Percentiles rank a stretch among this genome's conserved stretches.
Conservation (phyloP, 2,797 vertebrate species). For the Varecia variegata region DNA sequence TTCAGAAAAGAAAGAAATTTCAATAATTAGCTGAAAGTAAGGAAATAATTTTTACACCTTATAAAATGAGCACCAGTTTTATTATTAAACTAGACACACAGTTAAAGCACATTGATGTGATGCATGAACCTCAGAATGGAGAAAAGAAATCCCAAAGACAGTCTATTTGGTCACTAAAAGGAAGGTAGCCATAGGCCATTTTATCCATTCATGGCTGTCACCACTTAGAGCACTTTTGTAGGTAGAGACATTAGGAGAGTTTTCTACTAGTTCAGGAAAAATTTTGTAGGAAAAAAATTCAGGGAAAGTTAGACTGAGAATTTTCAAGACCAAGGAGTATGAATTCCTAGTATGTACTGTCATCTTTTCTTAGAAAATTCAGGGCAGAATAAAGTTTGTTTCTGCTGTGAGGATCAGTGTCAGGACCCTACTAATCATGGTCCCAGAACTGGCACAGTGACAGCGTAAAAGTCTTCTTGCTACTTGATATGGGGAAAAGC, state of each 20-base stretch:
- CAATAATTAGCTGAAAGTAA: not conserved
- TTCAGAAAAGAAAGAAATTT: not conserved
- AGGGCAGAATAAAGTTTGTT: not conserved
- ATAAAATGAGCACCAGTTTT: conserved; percentile 29
- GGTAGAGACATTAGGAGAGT: not conserved
- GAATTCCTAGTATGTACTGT: not conserved
- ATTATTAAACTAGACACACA: not conserved
- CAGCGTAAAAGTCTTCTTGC: not conserved
- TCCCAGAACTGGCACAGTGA: not conserved
- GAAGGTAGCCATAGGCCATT: not conserved
- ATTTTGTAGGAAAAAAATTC: not conserved
- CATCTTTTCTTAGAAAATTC: not conserved
- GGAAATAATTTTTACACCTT: not conserved
- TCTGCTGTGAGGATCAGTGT: not conserved
- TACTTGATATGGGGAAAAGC: not conserved
- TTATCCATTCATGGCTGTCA: not conserved
- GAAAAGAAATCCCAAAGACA: not conserved
- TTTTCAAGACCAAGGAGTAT: not conserved
- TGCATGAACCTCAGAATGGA: not conserved
- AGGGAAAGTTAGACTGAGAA: not conserved
- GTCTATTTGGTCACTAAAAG: not conserved
- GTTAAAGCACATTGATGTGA: not conserved
- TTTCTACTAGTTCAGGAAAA: not conserved
- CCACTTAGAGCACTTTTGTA: not conserved
- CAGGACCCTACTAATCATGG: not conserved